Conservation (phyloP, 2,113 vertebrate genomes). For the Bothrops jararaca region DNA sequence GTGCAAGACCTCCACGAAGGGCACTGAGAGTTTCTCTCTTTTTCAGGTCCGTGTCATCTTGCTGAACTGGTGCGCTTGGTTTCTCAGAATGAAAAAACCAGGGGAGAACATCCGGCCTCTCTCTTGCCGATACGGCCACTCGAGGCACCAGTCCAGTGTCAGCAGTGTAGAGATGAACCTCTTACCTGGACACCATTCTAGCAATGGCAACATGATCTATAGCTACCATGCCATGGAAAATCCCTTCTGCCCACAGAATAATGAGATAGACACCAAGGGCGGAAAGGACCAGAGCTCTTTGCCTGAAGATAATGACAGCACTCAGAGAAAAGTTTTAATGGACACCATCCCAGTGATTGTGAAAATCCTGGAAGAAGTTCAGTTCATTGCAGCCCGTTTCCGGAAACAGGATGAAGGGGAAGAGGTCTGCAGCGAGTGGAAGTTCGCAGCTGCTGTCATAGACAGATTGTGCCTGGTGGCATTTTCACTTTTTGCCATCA, state of each 20-base stretch:
- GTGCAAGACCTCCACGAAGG: neutral
- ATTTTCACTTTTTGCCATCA: constrained; percentile 87
- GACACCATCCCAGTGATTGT: constrained; percentile 75
- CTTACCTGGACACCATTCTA: constrained; percentile 70
- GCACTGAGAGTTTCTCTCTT: neutral
- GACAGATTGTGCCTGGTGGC: constrained; percentile 87
- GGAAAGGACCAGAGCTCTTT: constrained; percentile 54
- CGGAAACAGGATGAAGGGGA: constrained; percentile 81
- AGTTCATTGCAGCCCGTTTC: constrained; percentile 82
- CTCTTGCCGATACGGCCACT: constrained; percentile 72
- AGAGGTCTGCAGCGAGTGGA: constrained; percentile 86
- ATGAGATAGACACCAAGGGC: constrained; percentile 67
- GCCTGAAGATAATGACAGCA: constrained; percentile 63
- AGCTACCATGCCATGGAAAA: constrained; percentile 76
- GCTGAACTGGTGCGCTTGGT: constrained; percentile 89
- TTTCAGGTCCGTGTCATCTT: constrained; percentile 72
- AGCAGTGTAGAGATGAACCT: constrained; percentile 77
- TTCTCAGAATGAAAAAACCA: constrained; percentile 86
- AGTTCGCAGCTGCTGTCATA: constrained; percentile 87
- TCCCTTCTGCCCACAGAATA: constrained; percentile 70
- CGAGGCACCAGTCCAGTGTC: constrained; percentile 70
- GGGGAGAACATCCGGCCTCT: constrained; percentile 74
- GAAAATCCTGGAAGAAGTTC: constrained; percentile 83
- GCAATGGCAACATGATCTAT: constrained; percentile 77
- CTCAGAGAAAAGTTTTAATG: constrained; percentile 62